A percentile compares a stretch with the other conserved stretches of the same genome.
phyloP scores from a whole-genome alignment of 2,797 vertebrate species.

The Anableps anableps region DNA sequence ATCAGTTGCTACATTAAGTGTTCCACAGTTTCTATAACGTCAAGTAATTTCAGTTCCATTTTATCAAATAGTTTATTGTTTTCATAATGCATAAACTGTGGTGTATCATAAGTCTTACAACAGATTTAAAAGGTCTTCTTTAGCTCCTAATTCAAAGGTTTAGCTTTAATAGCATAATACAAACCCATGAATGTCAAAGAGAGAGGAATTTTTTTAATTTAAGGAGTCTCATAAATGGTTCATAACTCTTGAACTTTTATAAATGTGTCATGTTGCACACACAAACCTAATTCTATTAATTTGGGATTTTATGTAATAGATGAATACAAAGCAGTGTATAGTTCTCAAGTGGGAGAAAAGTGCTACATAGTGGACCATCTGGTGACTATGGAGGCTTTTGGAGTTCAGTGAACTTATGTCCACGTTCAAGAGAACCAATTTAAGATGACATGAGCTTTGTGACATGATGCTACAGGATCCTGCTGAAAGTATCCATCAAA shows the following conservation, averaged over 20 bases:
- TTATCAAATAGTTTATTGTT: background rate
- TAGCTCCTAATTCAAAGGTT: background rate
- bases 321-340: background rate
- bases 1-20: background rate
- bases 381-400: background rate
- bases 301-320: background rate
- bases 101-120: background rate
- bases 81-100: background rate
- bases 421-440: background rate
- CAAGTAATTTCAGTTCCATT: background rate
- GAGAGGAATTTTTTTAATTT: background rate
- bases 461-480: background rate
- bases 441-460: background rate
- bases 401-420: background rate
- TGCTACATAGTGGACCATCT: background rate
- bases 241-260: slow-evolving; percentile 3
- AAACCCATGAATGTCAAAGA: background rate
- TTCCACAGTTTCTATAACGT: background rate
- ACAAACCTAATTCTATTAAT: background rate
- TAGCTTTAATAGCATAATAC: background rate
- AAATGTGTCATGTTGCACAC: background rate
- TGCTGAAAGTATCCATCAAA: background rate
- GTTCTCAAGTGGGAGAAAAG: background rate
- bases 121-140: background rate
- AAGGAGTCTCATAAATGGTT: background rate